Base-by-base conservation (phyloP, 2,888 invertebrate species). In the Ormyrus nitidulus region DNA sequence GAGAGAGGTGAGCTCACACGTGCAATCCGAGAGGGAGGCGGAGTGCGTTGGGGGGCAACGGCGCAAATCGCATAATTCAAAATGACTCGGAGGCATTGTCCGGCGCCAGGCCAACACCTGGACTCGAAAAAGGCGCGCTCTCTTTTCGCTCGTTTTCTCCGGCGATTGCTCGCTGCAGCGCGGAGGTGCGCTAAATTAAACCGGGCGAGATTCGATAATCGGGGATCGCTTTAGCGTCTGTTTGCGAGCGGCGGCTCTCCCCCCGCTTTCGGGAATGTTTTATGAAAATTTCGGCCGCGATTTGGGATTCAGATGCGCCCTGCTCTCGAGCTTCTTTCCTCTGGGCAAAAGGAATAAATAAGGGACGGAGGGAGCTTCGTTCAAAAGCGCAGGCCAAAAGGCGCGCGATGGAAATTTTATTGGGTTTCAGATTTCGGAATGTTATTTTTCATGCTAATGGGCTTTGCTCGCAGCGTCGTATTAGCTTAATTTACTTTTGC, bases 11-110 rank as follows among this genome's bases (percentile, higher is more conserved):
- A 11, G 51, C 13, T 5, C 44, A 46, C 61, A 4, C 19, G n/a
- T 51, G 19, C 19, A 19, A 19, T 19, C 19, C 19, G 46, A 62
- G 34, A 59, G 13, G 19, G 46, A 58, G 72, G 51, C 73, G 34
- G n/a, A 34, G 13, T 58, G 59, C 61, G 70, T 53, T 71, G 59
- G 44, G 74, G 73, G 66, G 62, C 73, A 58, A 77, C 51, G 77
- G 80, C 69, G 53, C 71, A 72, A 69, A 69, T 77, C 70, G 77
- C 64, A 73, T 80, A 77, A 81, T 79, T 82, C 77, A 79, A 83
- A 81, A 79, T 71, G 79, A 51, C 77, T 65, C 11, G 11, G 61
- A 49, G 70, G 69, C 68, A 79, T 79, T 75, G 74, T 71, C 66
- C 59, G 54, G 54, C 48, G 44, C 51, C 48, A 77, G 64, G 71